Evolutionary conservation across 1,140 invertebrate species (phyloP), one percentile per base, ranked within the genome.

Genomic region (Drosophila neocordata): DNA sequence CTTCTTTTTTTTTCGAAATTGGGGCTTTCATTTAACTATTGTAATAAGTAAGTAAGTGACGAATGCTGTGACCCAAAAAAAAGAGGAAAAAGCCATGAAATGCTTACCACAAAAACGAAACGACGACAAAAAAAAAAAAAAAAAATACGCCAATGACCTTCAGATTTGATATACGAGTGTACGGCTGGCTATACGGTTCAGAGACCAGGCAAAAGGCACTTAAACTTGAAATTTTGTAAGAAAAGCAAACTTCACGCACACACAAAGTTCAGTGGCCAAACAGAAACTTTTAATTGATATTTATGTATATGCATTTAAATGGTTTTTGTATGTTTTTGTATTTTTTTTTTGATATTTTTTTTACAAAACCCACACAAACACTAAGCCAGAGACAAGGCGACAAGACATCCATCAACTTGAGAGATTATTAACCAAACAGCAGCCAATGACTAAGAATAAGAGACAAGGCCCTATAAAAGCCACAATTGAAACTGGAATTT

Each of bases 161-260:
- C 82, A 74, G 20, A 56, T 24, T 64, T 60, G 13, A 60, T 12
- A 27, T 56, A 48, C 7, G 7, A 9, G 8, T 41, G 13, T 41
- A 7, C 11, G 18, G 31, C 38, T 71, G 35, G 13, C 15, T 41
- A 38, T 73, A 84, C 75, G 82, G 77, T 66, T 85, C 77, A 87
- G 51, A 72, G 41, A 41, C 44, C 64, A 70, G 38, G 15, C 68
- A 62, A 70, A 64, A 76, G 66, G 59, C 60, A 80, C 77, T 81
- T 85, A 77, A 77, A 71, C 81, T 79, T 80, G 48, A 80, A 79
- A 67, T 56, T 84, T 83, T 76, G 68, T 65, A 60, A 73, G 68
- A 15, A 64, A 71, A 55, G 56, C 65, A 73, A 18, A 44, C 41
- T 15, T 44, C 52, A 53, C 51, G 24, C 52, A 75, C 52, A 53